phyloP scores from a whole-genome alignment of 2,113 vertebrate genomes.

The Hemiscyllium ocellatum region DNA sequence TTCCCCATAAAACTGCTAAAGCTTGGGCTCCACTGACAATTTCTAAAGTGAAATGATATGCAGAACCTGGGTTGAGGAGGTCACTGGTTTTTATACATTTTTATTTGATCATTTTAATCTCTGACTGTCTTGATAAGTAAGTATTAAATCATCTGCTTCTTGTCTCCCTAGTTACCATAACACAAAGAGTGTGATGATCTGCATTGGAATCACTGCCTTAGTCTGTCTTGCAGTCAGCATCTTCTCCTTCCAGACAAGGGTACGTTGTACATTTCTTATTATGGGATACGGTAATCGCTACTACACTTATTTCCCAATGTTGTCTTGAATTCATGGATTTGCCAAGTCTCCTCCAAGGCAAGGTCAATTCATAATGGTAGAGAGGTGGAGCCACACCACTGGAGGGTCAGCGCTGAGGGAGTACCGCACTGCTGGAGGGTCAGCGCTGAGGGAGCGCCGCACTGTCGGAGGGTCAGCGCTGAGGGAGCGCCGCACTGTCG shows the following conservation, averaged over 20 bases:
- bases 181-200: constrained; percentile 47
- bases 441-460: too few species aligned
- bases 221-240: constrained; percentile 47
- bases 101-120: background rate
- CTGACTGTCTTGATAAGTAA: background rate
- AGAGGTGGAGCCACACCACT: too few species aligned
- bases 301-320: background rate
- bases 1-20: background rate
- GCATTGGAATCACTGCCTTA: constrained; percentile 47
- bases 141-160: background rate
- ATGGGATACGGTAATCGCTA: background rate
- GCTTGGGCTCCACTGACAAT: background rate
- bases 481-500: too few species aligned
- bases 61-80: too few species aligned
- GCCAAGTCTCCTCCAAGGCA: background rate
- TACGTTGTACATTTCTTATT: constrained; percentile 1
- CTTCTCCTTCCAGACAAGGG: constrained; percentile 50
- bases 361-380: too few species aligned
- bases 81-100: background rate
- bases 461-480: too few species aligned
- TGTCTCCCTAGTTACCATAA: constrained; percentile 44
- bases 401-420: too few species aligned
- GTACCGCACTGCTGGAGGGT: too few species aligned
- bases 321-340: background rate
- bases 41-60: background rate